Evolutionary conservation across 2,888 invertebrate species (phyloP).

Genomic region (Platypus cylindrus): DNA sequence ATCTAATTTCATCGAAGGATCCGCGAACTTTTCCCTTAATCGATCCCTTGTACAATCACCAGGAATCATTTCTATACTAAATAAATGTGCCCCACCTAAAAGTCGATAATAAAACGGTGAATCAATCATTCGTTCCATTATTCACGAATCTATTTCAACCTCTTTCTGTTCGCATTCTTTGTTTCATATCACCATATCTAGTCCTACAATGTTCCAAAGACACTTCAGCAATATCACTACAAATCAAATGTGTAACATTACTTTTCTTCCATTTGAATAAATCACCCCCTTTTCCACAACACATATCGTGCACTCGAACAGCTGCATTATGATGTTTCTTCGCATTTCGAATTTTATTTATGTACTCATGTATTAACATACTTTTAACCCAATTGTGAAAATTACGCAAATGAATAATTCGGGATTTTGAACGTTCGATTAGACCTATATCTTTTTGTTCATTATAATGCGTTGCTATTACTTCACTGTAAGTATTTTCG

Average conservation of each 20-base stretch:
- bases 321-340: conserved; percentile 54
- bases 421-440: conserved; percentile 68
- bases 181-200: conserved; percentile 62
- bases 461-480: conserved; percentile 92
- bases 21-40: conserved; percentile 61
- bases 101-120: too few species aligned
- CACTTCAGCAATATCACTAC: conserved; percentile 86
- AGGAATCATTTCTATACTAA: conserved; percentile 78
- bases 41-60: conserved; percentile 84
- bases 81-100: conserved; percentile 36
- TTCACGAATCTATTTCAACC: too few species aligned
- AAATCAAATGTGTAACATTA: conserved; percentile 67
- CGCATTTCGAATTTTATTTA: conserved; percentile 48
- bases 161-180: conserved; percentile 24
- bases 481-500: conserved; percentile 39
- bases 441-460: conserved; percentile 71
- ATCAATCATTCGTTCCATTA: too few species aligned
- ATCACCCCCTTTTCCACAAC: conserved; percentile 98
- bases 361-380: conserved; percentile 78
- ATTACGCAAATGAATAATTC: conserved; percentile 88
- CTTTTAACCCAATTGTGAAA: conserved; percentile 99
- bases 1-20: conserved; percentile 70
- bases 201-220: conserved; percentile 83
- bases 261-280: conserved; percentile 90
- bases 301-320: conserved; percentile 77